These are phyloP conservation scores for Meiosimyza platycephala DNA, from an alignment of 2,888 invertebrate genomes.

Conservation along the genomic window DNA sequence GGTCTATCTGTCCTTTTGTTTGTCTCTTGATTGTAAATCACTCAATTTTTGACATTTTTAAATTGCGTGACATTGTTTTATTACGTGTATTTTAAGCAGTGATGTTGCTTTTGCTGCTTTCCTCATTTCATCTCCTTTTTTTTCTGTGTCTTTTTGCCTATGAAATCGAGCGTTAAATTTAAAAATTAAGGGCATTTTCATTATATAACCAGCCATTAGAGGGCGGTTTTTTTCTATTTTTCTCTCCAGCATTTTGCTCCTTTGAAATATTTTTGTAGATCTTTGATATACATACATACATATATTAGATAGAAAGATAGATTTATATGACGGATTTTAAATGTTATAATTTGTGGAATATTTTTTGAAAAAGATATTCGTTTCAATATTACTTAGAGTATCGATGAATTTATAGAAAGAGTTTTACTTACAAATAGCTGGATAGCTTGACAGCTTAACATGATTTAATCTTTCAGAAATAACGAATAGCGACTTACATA, in stretches of 20 bases:
- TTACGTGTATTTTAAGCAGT: constrained; percentile 52
- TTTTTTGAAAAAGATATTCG: not conserved
- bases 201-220: constrained; percentile 4
- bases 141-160: not conserved
- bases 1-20: constrained; percentile 43
- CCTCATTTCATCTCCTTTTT: not conserved
- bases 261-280: not conserved
- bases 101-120: not conserved
- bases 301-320: too few relatives aligned
- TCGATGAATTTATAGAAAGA: constrained; percentile 20
- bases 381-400: not conserved
- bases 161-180: constrained; percentile 11
- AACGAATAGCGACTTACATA: not conserved
- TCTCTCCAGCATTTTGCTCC: not conserved
- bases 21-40: constrained; percentile 64
- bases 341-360: not conserved
- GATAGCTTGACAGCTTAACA: too few relatives aligned
- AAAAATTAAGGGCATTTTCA: not conserved
- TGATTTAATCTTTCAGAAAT: not conserved
- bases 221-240: not conserved
- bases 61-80: constrained; percentile 68
- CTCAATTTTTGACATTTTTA: constrained; percentile 67
- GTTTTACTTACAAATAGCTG: too few relatives aligned
- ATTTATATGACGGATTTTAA: not conserved
- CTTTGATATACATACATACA: not conserved